Percentiles rank a stretch among this genome's conserved stretches.
Evolutionary conservation across 37 sponge, comb jelly and placozoan species (phyloP).

Genomic region (Chondrilla cf. caribensis): DNA sequence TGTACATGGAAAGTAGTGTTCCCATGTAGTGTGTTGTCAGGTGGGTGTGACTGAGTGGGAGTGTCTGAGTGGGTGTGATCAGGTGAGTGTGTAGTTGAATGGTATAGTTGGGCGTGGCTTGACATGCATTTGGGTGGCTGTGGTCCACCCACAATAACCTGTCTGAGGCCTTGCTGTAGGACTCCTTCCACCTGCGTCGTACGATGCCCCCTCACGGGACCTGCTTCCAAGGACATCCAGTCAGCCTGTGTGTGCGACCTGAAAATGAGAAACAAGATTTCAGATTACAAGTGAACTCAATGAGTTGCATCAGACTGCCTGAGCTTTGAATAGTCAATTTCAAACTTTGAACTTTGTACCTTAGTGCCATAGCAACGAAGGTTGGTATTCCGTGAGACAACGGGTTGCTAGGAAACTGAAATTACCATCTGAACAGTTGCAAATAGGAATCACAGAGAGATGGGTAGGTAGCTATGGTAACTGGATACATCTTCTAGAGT

Average conservation of each 20-base stretch:
- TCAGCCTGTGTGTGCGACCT: conserved; percentile 44
- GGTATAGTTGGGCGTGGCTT: too few relatives aligned
- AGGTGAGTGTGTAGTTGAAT: too few relatives aligned
- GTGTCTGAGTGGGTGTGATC: too few relatives aligned
- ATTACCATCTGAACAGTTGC: conserved; percentile 54
- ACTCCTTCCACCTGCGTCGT: conserved; percentile 52
- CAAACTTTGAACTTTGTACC: too few relatives aligned
- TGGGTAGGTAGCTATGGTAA: conserved; percentile 44
- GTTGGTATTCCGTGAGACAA: conserved; percentile 59
- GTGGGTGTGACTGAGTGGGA: too few relatives aligned
- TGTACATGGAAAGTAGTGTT: too few relatives aligned
- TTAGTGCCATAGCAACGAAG: conserved; percentile 82
- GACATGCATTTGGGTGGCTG: background rate
- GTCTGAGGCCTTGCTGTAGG: too few relatives aligned
- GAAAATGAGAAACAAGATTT: conserved; percentile 68
- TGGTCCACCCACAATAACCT: background rate
- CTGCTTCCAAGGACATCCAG: conserved; percentile 77
- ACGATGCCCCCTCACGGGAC: conserved; percentile 72
- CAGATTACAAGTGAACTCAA: conserved; percentile 61
- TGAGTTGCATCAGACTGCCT: background rate
- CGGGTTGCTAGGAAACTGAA: conserved; percentile 53
- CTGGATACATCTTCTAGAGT: background rate
- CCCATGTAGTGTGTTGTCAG: too few relatives aligned
- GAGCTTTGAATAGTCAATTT: too few relatives aligned
- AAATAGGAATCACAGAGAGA: conserved; percentile 55